These are phyloP conservation scores for Thyatira batis DNA, from an alignment of 2,888 invertebrate species.

Conservation along the genomic window DNA sequence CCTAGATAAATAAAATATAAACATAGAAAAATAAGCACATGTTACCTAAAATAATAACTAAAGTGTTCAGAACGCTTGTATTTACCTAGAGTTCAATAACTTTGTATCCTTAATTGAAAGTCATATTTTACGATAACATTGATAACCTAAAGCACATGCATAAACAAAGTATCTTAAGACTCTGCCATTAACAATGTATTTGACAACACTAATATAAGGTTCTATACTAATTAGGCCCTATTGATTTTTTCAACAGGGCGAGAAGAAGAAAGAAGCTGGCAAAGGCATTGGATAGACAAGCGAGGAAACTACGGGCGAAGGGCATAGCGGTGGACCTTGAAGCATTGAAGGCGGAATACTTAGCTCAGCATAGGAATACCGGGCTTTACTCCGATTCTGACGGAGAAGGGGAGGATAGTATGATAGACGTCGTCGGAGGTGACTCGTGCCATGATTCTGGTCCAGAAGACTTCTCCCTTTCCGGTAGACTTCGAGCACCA, in stretches of 20 bases:
- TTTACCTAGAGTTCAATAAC: conserved; percentile 4
- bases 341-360: conserved; percentile 91
- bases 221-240: conserved; percentile 80
- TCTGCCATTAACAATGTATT: background rate
- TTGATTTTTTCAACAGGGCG: conserved; percentile 83
- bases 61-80: background rate
- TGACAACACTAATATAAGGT: conserved; percentile 48
- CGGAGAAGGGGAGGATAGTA: conserved; percentile 85
- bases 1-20: too few relatives aligned
- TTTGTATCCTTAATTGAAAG: conserved; percentile 10
- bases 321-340: conserved; percentile 95
- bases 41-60: too few relatives aligned
- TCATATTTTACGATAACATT: conserved; percentile 4
- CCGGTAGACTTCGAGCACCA: conserved; percentile 82
- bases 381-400: conserved; percentile 83
- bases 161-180: background rate
- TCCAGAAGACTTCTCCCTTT: conserved; percentile 84
- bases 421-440: conserved; percentile 93
- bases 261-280: conserved; percentile 94
- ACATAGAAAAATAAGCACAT: background rate
- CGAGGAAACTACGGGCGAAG: conserved; percentile 94
- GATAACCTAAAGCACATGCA: conserved; percentile 6
- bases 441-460: conserved; percentile 88
- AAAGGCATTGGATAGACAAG: conserved; percentile 95
- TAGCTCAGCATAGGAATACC: conserved; percentile 88